phyloP scores from a whole-genome alignment of 2,113 vertebrate species.

The Dromas ardeola region DNA sequence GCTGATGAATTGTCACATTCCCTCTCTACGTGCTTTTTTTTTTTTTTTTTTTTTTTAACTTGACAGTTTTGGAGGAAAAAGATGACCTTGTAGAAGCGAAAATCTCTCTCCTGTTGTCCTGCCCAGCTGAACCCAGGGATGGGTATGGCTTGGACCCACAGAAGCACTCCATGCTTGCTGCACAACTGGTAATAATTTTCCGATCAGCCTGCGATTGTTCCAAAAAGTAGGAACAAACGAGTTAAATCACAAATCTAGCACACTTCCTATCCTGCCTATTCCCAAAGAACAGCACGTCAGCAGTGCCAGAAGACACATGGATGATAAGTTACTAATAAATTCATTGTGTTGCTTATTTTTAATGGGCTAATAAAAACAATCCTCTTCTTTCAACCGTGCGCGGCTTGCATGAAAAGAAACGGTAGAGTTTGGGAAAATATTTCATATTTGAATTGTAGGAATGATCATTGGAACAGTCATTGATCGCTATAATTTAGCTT shows the following conservation, averaged over 20 bases:
- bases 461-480: background rate
- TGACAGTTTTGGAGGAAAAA: background rate
- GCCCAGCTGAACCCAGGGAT: background rate
- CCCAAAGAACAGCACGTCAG: conserved; percentile 36
- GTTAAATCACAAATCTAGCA: background rate
- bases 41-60: background rate
- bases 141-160: background rate
- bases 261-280: conserved; percentile 47
- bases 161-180: background rate
- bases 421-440: background rate
- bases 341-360: conserved; percentile 53
- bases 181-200: conserved; percentile 37
- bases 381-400: background rate
- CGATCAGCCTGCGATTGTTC: background rate
- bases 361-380: conserved; percentile 38
- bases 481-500: background rate
- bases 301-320: conserved; percentile 51
- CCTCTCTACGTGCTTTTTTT: background rate
- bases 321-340: conserved; percentile 56
- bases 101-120: background rate
- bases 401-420: background rate
- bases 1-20: background rate
- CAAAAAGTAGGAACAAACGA: conserved; percentile 39
- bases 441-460: background rate
- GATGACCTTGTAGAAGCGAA: background rate